A percentile compares a stretch with the other conserved stretches of the same genome.
Evolutionary conservation across 2,113 vertebrate species (phyloP).

Genomic region (Pelvicachromis taeniatus): DNA sequence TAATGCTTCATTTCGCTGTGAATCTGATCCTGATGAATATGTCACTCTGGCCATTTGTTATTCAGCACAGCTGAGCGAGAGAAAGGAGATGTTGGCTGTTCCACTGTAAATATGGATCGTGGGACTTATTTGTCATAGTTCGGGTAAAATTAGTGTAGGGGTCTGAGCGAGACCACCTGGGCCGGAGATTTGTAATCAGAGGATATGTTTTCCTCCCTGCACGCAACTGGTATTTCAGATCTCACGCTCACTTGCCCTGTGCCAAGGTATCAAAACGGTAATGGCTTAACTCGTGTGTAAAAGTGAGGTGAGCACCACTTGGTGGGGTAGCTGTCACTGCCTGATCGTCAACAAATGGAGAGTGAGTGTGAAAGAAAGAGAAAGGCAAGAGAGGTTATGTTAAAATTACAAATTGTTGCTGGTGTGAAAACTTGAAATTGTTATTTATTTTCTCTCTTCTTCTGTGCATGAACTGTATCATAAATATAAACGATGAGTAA

Average conservation of each 20-base stretch:
- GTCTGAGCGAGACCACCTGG: constrained; percentile 66
- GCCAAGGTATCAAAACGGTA: constrained; percentile 42
- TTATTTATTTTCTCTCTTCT: neutral
- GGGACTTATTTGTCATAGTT: constrained; percentile 43
- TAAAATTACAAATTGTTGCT: neutral
- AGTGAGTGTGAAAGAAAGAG: neutral
- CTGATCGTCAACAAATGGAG: neutral
- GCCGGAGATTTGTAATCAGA: constrained; percentile 42
- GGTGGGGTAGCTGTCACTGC: neutral
- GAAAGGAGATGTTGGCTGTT: constrained; percentile 6
- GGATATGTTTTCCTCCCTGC: constrained; percentile 1
- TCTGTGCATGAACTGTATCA: neutral
- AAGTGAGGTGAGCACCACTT: constrained; percentile 7
- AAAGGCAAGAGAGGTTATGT: neutral
- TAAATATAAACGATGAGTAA: neutral
- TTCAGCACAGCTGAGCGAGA: neutral
- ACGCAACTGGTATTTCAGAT: constrained; percentile 18
- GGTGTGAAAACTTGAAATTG: neutral
- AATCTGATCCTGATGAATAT: constrained; percentile 41
- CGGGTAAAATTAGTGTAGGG: constrained; percentile 20
- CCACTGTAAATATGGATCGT: constrained; percentile 50
- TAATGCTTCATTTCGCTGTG: neutral
- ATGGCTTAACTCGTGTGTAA: constrained; percentile 21
- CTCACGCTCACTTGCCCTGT: constrained; percentile 10
- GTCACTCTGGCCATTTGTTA: constrained; percentile 3